Percentiles rank a stretch among this genome's conserved stretches.
Conservation (phyloP, 2,113 vertebrate species). For the Atractosteus spatula region DNA sequence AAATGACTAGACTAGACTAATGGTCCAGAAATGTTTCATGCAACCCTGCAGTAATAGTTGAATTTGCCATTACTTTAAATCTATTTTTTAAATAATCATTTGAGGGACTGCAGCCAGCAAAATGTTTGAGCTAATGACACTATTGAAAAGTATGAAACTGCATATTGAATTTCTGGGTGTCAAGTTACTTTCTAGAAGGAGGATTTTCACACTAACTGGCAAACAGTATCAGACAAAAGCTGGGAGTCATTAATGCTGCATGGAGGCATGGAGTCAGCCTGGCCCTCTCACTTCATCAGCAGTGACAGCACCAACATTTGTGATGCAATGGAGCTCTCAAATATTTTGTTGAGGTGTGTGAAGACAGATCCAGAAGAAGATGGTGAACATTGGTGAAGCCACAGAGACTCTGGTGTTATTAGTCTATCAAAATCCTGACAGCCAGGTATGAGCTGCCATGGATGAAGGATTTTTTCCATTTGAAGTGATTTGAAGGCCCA, state of each 20-base stretch:
- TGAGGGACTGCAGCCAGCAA: too few species aligned
- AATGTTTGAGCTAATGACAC: too few species aligned
- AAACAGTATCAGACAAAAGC: neutral
- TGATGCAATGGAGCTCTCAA: neutral
- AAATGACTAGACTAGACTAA: too few species aligned
- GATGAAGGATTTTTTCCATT: neutral
- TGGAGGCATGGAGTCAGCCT: neutral
- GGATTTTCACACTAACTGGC: too few species aligned
- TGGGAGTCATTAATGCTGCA: neutral
- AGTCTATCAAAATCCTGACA: neutral
- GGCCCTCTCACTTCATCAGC: constrained; percentile 14
- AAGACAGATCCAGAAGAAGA: neutral
- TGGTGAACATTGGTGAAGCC: neutral
- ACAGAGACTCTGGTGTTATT: neutral
- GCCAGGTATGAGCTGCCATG: neutral
- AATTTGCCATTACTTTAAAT: too few species aligned
- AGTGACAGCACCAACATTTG: constrained; percentile 14
- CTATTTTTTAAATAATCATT: too few species aligned
- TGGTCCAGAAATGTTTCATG: too few species aligned
- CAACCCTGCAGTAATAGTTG: too few species aligned
- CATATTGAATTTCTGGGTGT: too few species aligned
- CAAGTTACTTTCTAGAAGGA: too few species aligned
- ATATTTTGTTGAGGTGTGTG: neutral
- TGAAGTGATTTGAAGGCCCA: neutral
- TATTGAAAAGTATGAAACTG: too few species aligned